phyloP scores from a whole-genome alignment of 2,113 vertebrate species.

The Marmota monax region DNA sequence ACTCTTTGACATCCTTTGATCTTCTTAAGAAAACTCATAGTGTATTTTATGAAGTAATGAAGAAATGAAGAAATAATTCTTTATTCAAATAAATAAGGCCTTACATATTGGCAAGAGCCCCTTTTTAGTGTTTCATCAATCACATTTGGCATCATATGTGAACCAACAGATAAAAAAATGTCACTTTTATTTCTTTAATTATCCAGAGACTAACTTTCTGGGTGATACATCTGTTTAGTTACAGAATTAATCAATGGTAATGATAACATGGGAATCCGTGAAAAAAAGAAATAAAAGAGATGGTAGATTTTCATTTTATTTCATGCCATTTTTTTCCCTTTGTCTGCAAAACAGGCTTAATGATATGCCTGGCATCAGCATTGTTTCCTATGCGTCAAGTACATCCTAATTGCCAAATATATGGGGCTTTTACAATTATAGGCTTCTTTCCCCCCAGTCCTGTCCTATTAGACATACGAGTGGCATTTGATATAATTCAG shows the following conservation, averaged over 20 bases:
- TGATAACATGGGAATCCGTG: background rate
- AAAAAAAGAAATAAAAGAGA: background rate
- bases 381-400: background rate
- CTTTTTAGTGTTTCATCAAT: background rate
- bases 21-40: background rate
- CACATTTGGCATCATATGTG: background rate
- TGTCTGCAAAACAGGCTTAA: background rate
- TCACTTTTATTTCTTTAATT: background rate
- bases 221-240: background rate
- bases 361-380: background rate
- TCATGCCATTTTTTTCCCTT: background rate
- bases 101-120: background rate
- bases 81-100: background rate
- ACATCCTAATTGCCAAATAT: background rate
- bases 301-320: background rate
- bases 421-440: background rate
- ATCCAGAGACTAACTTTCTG: background rate
- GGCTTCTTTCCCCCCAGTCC: background rate
- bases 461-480: background rate
- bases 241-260: background rate
- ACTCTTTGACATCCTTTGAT: background rate
- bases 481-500: background rate
- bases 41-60: background rate
- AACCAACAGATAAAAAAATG: background rate
- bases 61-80: background rate